Conservation (phyloP, 2,888 invertebrate species). For the Pandemis heparana region DNA sequence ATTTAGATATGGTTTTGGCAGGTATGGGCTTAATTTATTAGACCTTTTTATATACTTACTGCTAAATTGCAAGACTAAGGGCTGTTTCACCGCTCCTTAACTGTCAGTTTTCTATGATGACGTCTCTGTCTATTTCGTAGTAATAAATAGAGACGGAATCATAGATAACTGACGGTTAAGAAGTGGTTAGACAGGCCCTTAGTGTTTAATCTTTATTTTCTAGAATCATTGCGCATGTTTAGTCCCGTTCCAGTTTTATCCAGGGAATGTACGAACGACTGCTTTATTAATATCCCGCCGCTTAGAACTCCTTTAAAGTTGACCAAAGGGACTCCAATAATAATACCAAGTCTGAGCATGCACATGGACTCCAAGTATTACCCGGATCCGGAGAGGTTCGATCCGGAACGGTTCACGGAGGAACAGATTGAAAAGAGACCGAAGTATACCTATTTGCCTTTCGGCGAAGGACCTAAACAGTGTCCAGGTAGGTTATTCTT, state of each 20-base stretch:
- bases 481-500: slow-evolving; percentile 16
- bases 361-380: slow-evolving; percentile 36
- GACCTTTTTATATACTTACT: too few species aligned
- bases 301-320: slow-evolving; percentile 35
- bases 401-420: slow-evolving; percentile 32
- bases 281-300: slow-evolving; percentile 3
- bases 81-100: too few species aligned
- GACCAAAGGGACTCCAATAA: slow-evolving; percentile 26
- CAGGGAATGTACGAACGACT: slow-evolving; percentile 34
- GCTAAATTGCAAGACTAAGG: too few species aligned
- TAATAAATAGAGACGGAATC: too few species aligned
- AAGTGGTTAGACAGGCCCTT: too few species aligned
- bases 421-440: slow-evolving; percentile 25
- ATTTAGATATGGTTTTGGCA: slow-evolving; percentile 16
- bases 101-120: too few species aligned
- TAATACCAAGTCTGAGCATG: slow-evolving; percentile 17
- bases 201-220: neutral
- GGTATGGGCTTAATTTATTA: too few species aligned
- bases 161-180: too few species aligned
- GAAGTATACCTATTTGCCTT: slow-evolving; percentile 23
- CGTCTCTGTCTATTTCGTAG: too few species aligned
- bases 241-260: slow-evolving; percentile 27
- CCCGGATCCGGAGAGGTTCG: slow-evolving; percentile 33
- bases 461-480: slow-evolving; percentile 29
- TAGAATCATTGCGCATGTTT: slow-evolving; percentile 40